Conservation (phyloP, 2,113 vertebrate species). For the Strix uralensis region DNA sequence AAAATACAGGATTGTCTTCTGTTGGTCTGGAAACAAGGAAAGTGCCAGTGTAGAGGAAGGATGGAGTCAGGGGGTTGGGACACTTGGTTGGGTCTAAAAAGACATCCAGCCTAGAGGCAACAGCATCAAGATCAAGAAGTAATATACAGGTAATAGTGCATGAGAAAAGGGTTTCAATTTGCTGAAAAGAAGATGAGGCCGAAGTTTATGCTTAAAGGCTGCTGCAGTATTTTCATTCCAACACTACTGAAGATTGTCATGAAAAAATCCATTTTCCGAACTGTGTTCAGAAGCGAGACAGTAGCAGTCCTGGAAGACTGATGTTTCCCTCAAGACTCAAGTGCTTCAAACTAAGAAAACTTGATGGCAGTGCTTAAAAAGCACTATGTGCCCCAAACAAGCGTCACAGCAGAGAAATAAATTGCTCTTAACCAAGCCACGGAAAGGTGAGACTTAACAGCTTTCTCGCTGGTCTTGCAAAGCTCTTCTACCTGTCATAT, state of each 20-base stretch:
- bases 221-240: constrained; percentile 29
- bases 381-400: constrained; percentile 57
- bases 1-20: neutral
- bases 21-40: neutral
- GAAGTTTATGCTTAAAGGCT: constrained; percentile 42
- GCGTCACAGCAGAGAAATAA: constrained; percentile 37
- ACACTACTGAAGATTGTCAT: neutral
- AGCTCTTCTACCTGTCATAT: constrained; percentile 16
- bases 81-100: neutral
- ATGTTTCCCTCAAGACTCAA: constrained; percentile 59
- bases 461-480: neutral
- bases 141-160: neutral
- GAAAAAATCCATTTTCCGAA: constrained; percentile 55
- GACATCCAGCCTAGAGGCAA: neutral
- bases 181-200: neutral
- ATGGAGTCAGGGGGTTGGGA: neutral
- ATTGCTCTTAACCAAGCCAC: constrained; percentile 45
- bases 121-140: neutral
- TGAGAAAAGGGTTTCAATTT: constrained; percentile 9
- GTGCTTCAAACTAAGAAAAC: constrained; percentile 57
- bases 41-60: neutral
- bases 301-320: constrained; percentile 54
- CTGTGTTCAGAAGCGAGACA: constrained; percentile 32
- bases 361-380: constrained; percentile 66
- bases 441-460: constrained; percentile 35